phyloP scores from a whole-genome alignment of 2,113 vertebrate genomes.

The Ailurus styani region DNA sequence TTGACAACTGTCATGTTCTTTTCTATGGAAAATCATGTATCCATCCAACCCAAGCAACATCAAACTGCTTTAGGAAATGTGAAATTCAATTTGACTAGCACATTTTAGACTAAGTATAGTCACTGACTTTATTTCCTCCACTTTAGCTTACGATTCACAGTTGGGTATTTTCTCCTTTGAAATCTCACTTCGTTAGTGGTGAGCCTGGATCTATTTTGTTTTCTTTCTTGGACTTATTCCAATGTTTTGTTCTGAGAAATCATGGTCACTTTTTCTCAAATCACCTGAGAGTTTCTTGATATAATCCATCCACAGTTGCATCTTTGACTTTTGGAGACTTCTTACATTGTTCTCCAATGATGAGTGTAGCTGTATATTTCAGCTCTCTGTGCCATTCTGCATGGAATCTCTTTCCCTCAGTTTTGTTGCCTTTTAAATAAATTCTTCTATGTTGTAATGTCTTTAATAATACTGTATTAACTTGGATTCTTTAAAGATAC shows the following conservation, averaged over 20 bases:
- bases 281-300: background rate
- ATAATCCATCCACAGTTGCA: background rate
- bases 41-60: background rate
- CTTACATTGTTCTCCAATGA: background rate
- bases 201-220: background rate
- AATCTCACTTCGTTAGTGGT: background rate
- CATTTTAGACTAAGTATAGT: background rate
- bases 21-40: background rate
- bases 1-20: background rate
- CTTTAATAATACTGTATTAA: background rate
- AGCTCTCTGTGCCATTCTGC: background rate
- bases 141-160: conserved; percentile 6
- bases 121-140: background rate
- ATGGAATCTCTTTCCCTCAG: background rate
- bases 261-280: background rate
- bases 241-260: background rate
- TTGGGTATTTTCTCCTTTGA: background rate
- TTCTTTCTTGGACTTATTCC: background rate
- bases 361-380: background rate
- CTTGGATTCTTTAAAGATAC: background rate
- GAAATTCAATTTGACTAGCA: background rate
- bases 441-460: background rate
- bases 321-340: background rate
- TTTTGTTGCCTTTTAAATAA: background rate
- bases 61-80: background rate